These are phyloP conservation scores for Malachius bipustulatus DNA, from an alignment of 2,888 invertebrate species.

Conservation along the genomic window DNA sequence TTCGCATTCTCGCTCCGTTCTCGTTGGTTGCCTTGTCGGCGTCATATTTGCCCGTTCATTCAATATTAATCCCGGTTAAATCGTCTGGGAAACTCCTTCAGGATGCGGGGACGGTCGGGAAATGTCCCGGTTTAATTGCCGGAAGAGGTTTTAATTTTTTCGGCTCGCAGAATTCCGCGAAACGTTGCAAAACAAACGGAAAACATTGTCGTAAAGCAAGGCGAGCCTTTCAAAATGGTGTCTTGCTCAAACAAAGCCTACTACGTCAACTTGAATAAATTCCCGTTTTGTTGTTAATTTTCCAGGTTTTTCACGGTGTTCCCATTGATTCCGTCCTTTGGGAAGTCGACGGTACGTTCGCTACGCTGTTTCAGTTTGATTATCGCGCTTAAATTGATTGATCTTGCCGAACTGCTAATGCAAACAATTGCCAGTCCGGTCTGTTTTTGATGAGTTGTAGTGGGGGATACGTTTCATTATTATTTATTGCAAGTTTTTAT, in stretches of 20 bases:
- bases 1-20: neutral
- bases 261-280: slow-evolving; percentile 16
- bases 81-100: too few relatives aligned
- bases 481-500: neutral
- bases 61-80: too few relatives aligned
- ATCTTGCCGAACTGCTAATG: slow-evolving; percentile 23
- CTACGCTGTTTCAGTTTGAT: slow-evolving; percentile 22
- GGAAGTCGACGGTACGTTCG: slow-evolving; percentile 15
- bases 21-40: neutral
- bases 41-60: too few relatives aligned
- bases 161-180: too few relatives aligned
- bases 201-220: neutral
- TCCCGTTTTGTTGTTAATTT: neutral
- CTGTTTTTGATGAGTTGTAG: neutral
- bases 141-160: too few relatives aligned
- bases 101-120: too few relatives aligned
- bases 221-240: slow-evolving; percentile 53
- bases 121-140: too few relatives aligned
- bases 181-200: too few relatives aligned
- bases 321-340: neutral
- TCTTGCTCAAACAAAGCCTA: slow-evolving; percentile 39
- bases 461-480: neutral
- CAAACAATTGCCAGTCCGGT: too few relatives aligned
- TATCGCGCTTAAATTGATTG: slow-evolving; percentile 29
- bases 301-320: neutral